These are phyloP conservation scores for Calycopis cecrops DNA, from an alignment of 1,140 invertebrate species.

Conservation along the genomic window DNA sequence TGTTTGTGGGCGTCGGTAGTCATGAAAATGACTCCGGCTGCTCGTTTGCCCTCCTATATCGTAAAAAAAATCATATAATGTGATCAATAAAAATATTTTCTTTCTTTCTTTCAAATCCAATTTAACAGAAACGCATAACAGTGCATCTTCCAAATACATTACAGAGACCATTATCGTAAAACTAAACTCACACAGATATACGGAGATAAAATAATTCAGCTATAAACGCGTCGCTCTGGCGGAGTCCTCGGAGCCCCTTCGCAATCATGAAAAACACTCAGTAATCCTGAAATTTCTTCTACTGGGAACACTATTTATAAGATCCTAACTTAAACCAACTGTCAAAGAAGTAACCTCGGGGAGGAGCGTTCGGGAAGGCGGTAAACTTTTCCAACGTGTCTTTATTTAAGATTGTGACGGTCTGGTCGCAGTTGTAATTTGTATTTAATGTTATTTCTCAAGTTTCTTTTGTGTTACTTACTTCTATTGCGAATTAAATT, in stretches of 20 bases:
- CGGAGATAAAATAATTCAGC: not conserved
- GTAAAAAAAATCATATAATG: too few species aligned
- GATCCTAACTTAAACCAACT: constrained; percentile 52
- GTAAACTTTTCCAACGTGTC: constrained; percentile 47
- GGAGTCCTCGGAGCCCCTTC: constrained; percentile 21
- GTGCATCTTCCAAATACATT: too few species aligned
- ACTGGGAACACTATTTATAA: constrained; percentile 51
- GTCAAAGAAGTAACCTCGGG: constrained; percentile 50
- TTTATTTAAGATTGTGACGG: constrained; percentile 51
- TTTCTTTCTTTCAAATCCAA: too few species aligned
- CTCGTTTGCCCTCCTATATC: too few species aligned
- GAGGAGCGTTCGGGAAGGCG: constrained; percentile 44
- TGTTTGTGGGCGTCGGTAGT: too few species aligned
- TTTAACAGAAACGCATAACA: too few species aligned
- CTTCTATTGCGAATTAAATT: too few species aligned
- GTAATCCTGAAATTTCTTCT: constrained; percentile 44
- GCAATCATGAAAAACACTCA: constrained; percentile 47
- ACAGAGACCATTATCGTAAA: not conserved
- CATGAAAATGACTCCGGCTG: too few species aligned
- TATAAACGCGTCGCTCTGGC: not conserved
- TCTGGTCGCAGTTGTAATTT: constrained; percentile 12
- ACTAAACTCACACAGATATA: not conserved
- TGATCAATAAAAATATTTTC: too few species aligned
- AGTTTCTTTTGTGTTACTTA: constrained; percentile 8
- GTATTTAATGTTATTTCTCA: constrained; percentile 16